These are phyloP conservation scores for Dendronephthya gigantea DNA, from an alignment of 64 coral and sea anemone genomes.

Conservation along the genomic window DNA sequence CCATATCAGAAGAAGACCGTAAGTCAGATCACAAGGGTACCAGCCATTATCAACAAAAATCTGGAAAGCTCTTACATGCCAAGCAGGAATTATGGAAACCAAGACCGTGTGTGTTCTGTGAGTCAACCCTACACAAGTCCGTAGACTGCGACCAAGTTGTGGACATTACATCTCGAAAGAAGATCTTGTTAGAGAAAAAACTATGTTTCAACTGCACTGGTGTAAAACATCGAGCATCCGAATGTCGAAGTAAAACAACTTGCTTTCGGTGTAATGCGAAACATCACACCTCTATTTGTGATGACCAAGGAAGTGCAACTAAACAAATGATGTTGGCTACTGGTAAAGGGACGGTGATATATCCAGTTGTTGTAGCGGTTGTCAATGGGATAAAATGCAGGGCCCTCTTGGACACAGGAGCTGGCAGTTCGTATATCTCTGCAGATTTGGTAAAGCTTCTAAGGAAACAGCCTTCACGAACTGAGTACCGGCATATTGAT, in stretches of 20 bases:
- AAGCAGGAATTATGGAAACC: not conserved
- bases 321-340: not conserved
- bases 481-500: slow-evolving; percentile 25
- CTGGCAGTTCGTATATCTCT: slow-evolving; percentile 18
- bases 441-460: not conserved
- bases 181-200: not conserved
- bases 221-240: not conserved
- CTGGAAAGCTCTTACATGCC: not conserved
- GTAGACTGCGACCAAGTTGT: not conserved
- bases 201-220: not conserved
- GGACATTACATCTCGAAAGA: not conserved
- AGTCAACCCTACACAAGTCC: not conserved
- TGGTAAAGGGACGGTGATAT: not conserved
- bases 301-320: not conserved
- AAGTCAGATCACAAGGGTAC: not conserved
- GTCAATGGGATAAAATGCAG: slow-evolving; percentile 32
- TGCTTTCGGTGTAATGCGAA: not conserved
- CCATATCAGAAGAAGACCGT: not conserved
- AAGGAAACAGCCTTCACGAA: not conserved
- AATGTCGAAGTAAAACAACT: not conserved
- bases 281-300: not conserved
- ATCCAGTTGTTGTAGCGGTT: slow-evolving; percentile 22
- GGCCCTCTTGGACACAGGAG: slow-evolving; percentile 25
- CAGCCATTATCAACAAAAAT: not conserved
- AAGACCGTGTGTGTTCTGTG: not conserved